Base-by-base conservation (phyloP, 2,888 invertebrate genomes). In the Geotrupes spiniger region DNA sequence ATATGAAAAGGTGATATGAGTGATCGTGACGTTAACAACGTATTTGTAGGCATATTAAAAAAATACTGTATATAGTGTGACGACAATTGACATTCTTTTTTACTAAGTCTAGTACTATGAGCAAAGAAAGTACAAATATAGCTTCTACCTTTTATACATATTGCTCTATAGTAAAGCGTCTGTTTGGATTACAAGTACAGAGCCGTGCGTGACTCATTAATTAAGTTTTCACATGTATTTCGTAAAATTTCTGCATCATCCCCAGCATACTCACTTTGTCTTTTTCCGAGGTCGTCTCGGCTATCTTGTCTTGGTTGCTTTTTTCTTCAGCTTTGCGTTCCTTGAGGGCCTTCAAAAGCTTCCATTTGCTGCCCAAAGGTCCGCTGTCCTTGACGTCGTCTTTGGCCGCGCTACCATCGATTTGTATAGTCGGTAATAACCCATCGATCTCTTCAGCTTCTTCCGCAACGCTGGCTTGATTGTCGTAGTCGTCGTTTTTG, bases 301-400 rank as follows among this genome's bases (percentile, higher is more conserved):
- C 81, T 41, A 80, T 79, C 54, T 85, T 83, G 49, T 84, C 86
- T 51, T 82, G 81, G 62, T 84, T 84, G 63, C 78, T 80, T 69
- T 85, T 89, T 63, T 92, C 92, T 71, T 92, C 92, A 2, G 92
- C 89, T 74, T 93, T 92, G 52, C 88, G 80, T 63, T 93, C 92
- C 68, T 92, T 92, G 17, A 93, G 72, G 1, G 92, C 92, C 73
- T 92, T 93, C 2, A 93, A 73, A 36, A 93, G 77, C 70, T 92
- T 92, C 93, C 93, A 93, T 70, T 92, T 92, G 66, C 92, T 92
- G 5, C 89, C 86, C 42, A 85, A 78, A 8, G 81, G 82, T 9
- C 76, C 69, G 8, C 59, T 59, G 47, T 66, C 69, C 54, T 69
- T 72, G 4, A 62, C 59, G 6, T 56, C 56, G 48, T 72, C 70